These are phyloP conservation scores for Orchesella flavescens DNA, from an alignment of 2,888 invertebrate species.

Conservation along the genomic window DNA sequence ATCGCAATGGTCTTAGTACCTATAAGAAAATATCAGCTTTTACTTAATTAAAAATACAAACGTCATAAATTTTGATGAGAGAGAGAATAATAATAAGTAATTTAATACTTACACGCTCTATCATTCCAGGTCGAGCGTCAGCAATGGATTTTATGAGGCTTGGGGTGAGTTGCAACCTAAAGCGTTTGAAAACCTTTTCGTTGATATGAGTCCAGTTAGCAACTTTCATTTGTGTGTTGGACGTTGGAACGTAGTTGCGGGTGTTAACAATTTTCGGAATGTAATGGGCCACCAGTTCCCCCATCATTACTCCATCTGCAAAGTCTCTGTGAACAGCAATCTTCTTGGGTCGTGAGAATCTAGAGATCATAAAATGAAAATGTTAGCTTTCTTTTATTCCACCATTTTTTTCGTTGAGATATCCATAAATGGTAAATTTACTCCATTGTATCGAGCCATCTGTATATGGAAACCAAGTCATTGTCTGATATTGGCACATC, in stretches of 20 bases:
- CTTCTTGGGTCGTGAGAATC: constrained; percentile 58
- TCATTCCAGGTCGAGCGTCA: constrained; percentile 51
- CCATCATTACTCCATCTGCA: constrained; percentile 65
- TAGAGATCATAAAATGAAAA: background rate
- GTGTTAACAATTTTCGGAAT: constrained; percentile 50
- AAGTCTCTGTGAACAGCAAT: constrained; percentile 60
- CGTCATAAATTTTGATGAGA: too few relatives aligned
- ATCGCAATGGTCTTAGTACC: constrained; percentile 17
- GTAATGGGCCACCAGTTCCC: constrained; percentile 54
- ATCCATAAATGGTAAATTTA: background rate
- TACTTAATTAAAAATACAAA: too few relatives aligned
- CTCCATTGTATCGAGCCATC: constrained; percentile 48
- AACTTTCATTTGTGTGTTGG: constrained; percentile 45
- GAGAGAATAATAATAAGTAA: too few relatives aligned
- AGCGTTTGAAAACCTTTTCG: constrained; percentile 42
- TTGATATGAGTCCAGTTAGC: constrained; percentile 63
- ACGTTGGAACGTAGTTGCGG: constrained; percentile 28
- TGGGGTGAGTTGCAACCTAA: constrained; percentile 52
- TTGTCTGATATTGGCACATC: constrained; percentile 28
- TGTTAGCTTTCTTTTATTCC: background rate
- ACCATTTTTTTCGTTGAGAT: too few relatives aligned
- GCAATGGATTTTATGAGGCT: constrained; percentile 38
- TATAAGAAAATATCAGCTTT: too few relatives aligned
- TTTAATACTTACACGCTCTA: constrained; percentile 27
- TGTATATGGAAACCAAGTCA: constrained; percentile 28